Conservation (phyloP, 2,888 invertebrate species). For the Pteria penguin region DNA sequence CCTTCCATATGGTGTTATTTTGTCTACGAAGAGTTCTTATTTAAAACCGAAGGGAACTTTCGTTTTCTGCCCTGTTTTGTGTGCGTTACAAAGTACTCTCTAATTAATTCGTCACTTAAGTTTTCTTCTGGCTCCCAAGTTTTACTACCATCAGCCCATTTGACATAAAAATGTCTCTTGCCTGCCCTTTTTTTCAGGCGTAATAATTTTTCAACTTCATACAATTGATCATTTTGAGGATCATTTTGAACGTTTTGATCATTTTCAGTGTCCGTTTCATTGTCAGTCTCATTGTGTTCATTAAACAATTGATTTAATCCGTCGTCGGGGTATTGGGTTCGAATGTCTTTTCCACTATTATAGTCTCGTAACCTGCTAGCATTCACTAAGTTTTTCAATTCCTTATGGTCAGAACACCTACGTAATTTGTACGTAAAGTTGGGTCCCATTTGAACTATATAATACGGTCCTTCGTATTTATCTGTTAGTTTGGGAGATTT, state of each 20-base stretch:
- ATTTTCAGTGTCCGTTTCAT: not conserved
- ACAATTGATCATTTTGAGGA: not conserved
- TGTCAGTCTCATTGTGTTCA: not conserved
- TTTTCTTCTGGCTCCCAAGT: constrained; percentile 26
- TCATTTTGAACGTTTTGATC: not conserved
- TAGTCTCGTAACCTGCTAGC: not conserved
- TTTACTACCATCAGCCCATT: constrained; percentile 6
- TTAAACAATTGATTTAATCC: not conserved
- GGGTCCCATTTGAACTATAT: constrained; percentile 13
- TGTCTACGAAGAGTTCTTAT: not conserved
- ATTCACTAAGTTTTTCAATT: not conserved
- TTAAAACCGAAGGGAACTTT: not conserved
- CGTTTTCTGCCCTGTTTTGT: not conserved
- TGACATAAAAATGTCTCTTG: constrained; percentile 2
- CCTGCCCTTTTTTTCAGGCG: not conserved
- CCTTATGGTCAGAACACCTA: not conserved
- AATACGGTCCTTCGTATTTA: constrained; percentile 24
- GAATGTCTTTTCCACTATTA: not conserved
- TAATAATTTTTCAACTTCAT: not conserved
- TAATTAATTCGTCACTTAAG: not conserved
- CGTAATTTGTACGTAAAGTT: constrained; percentile 20
- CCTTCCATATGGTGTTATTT: not conserved
- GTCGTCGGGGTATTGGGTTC: not conserved
- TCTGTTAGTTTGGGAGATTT: constrained; percentile 25
- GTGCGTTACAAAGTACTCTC: constrained; percentile 1